Conservation (phyloP, 1,140 invertebrate genomes). For the Caenorhabditis latens region DNA sequence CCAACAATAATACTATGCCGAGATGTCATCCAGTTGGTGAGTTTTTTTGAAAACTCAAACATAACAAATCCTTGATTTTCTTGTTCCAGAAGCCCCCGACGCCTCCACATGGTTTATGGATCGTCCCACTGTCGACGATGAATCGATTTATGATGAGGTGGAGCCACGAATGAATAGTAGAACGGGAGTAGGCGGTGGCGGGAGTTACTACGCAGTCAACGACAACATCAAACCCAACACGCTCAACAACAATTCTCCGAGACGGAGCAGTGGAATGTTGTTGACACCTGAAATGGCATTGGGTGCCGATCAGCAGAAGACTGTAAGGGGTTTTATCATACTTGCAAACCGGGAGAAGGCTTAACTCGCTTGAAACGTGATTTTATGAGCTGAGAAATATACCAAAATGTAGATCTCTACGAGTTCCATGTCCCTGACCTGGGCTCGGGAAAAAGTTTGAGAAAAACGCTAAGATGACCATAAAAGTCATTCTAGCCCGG, state of each 20-base stretch:
- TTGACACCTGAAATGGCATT: constrained; percentile 43
- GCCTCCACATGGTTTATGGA: constrained; percentile 46
- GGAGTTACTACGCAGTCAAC: neutral
- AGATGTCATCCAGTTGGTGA: constrained; percentile 9
- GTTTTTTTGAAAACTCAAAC: neutral
- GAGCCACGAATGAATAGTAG: neutral
- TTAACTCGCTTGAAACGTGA: too few relatives aligned
- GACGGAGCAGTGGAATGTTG: constrained; percentile 11
- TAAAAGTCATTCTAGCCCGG: too few relatives aligned
- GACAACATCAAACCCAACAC: constrained; percentile 1
- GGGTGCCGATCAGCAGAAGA: constrained; percentile 2
- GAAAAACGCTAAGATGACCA: too few relatives aligned
- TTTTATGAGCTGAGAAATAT: too few relatives aligned
- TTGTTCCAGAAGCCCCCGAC: neutral
- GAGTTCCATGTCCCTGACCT: too few relatives aligned
- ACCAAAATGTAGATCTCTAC: too few relatives aligned
- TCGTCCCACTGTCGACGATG: neutral
- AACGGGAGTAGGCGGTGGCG: constrained; percentile 5
- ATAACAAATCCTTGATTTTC: neutral
- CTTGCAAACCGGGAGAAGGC: too few relatives aligned
- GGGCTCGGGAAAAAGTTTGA: too few relatives aligned
- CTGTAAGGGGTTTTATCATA: neutral
- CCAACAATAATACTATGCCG: constrained; percentile 33
- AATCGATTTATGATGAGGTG: constrained; percentile 45
- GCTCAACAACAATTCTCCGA: constrained; percentile 13